Percentiles rank a stretch among this genome's conserved stretches.
These are phyloP conservation scores for Gryllus longicercus DNA, from an alignment of 2,888 invertebrate species.

Conservation along the genomic window DNA sequence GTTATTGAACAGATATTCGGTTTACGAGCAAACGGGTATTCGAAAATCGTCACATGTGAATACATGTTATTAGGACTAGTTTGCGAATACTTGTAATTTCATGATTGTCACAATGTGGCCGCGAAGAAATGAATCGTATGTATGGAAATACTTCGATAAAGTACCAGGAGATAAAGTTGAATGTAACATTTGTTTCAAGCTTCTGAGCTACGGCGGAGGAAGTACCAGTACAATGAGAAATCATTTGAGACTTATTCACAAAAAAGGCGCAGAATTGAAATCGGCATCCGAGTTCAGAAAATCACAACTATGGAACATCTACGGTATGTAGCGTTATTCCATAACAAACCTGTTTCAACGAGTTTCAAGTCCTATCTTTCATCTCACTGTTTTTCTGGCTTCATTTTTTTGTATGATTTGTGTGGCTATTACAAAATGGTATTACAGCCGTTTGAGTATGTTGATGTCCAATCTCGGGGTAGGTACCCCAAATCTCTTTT, in stretches of 20 bases:
- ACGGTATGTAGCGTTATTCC: not conserved
- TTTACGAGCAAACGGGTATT: not conserved
- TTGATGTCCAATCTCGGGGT: too few relatives aligned
- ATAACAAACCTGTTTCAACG: not conserved
- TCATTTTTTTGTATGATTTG: too few relatives aligned
- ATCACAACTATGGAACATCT: too few relatives aligned
- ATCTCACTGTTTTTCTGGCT: too few relatives aligned
- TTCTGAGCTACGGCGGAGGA: not conserved
- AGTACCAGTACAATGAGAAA: constrained; percentile 1
- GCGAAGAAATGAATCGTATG: constrained; percentile 2
- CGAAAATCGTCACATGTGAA: not conserved
- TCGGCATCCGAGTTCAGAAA: not conserved
- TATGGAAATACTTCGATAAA: not conserved
- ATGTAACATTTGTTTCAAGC: constrained; percentile 1
- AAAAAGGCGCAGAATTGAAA: not conserved
- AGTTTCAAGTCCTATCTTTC: not conserved
- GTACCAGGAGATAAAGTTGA: not conserved
- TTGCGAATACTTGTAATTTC: not conserved
- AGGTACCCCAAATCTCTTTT: too few relatives aligned
- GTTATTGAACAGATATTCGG: too few relatives aligned
- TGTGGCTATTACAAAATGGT: too few relatives aligned
- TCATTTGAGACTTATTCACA: not conserved
- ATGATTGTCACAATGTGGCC: not conserved
- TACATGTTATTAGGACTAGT: not conserved
- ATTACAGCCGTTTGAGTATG: too few relatives aligned